Evolutionary conservation across 2,888 invertebrate genomes (phyloP), one percentile per base, ranked within the genome.

Genomic region (Drosophila sordidula): DNA sequence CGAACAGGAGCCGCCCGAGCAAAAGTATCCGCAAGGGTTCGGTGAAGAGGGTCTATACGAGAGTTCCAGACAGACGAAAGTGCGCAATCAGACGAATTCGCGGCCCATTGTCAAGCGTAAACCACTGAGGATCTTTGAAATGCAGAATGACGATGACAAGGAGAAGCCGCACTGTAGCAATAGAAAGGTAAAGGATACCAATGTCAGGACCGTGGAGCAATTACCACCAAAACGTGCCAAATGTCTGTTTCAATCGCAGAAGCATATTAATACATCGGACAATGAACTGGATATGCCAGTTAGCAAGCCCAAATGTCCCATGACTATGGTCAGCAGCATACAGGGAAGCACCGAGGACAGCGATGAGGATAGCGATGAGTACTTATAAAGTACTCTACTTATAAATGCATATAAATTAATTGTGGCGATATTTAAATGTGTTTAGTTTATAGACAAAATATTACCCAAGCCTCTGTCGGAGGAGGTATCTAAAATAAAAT

Each of bases 31-130:
- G 0, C 6, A 50, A 0, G 72, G 69, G 0, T 59, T 38, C n/a
- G 87, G 87, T 4, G 83, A 86, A 29, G 87, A 83, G 16, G 87
- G 78, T 11, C 70, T 63, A 9, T 78, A 70, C 47, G 56, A 52
- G 2, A 36, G 32, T 4, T 26, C 18, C 11, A 29, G 42, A 4
- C 16, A 6, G 25, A n/a, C 41, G 38, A 34, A 46, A n/a, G 16
- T 6, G 4, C 14, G 2, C 16, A 39, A 34, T 0, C 47, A 34
- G 1, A 2, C n/a, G 2, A 34, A 8, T 4, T 12, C 51, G 1
- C 32, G 39, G 1, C 14, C 11, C 22, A 32, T 56, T 6, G 11
- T 6, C 1, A 49, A 39, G 38, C 36, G 32, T 2, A 70, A 65
- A 12, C 22, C 32, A 0, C 5, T 26, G 5, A 54, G 51, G 8